Evolutionary conservation across 2,797 vertebrate species (phyloP), one percentile per base, ranked within the genome.

Genomic region (Danio kyathit): DNA sequence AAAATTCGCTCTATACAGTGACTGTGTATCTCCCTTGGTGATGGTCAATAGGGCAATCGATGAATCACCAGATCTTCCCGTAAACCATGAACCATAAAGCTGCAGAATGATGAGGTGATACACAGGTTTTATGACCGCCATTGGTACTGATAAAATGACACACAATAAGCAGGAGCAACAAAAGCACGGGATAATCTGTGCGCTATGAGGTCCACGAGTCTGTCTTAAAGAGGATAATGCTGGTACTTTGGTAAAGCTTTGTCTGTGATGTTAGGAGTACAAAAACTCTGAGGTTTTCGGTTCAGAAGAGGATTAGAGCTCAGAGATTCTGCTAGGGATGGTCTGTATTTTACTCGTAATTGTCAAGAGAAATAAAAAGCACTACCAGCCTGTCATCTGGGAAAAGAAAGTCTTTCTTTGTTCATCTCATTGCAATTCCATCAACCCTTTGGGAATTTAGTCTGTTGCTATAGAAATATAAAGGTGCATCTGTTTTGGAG

Each of bases 291-390:
- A 70, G 56, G 63, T 54, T 79, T 75, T 80, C 59, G 29, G 51
- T 76, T 83, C 59, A 66, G 8, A 80, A 52, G 72, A 63, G 63
- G 82, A 79, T 65, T 66, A 64, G 56, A 52, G 17, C 73, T 76
- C 44, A 80, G 56, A 76, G 66, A 59, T 63, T 76, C 66, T 83
- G 78, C 49, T 72, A 76, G 69, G 76, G 57, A 70, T 72, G 67
- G 46, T 61, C 38, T 64, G 57, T 76, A 66, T 72, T 80, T 75
- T 59, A 59, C 66, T 59, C 7, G 9, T 76, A 75, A 83, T 76
- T 80, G 73, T 75, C 76, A 80, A 52, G 77, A 75, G 59, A 83
- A 65, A 60, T 76, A 76, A 75, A 83, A 76, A 76, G 51, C 44
- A 60, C 57, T 66, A 65, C 73, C 21, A 2, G 59, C 56, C 61